A percentile compares a stretch with the other conserved stretches of the same genome.
phyloP scores from a whole-genome alignment of 2,888 invertebrate species.

The Malachius bipustulatus region DNA sequence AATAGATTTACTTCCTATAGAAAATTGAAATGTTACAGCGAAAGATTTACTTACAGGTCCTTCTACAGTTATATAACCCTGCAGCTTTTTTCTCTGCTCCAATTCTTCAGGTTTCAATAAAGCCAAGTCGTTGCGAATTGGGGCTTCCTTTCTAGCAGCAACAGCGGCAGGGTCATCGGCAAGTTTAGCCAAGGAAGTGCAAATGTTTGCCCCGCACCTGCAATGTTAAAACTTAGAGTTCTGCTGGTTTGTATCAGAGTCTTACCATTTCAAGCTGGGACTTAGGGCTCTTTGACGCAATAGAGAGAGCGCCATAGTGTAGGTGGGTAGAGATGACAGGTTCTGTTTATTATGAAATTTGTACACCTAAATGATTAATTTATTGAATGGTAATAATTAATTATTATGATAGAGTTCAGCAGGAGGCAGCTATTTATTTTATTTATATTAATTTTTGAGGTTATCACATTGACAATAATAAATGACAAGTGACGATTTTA shows the following conservation, averaged over 20 bases:
- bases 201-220: constrained; percentile 24
- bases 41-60: constrained; percentile 42
- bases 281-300: too few species aligned
- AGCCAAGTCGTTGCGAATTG: constrained; percentile 39
- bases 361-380: too few species aligned
- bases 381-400: too few species aligned
- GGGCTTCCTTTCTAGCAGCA: constrained; percentile 39
- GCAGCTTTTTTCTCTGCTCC: constrained; percentile 38
- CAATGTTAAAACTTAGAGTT: constrained; percentile 14
- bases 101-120: constrained; percentile 41
- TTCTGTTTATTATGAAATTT: too few species aligned
- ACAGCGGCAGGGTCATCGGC: constrained; percentile 19
- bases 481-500: too few species aligned
- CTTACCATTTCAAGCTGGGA: constrained; percentile 19
- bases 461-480: too few species aligned
- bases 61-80: constrained; percentile 46
- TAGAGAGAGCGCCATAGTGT: too few species aligned
- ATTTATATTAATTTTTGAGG: too few species aligned
- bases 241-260: constrained; percentile 7
- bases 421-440: too few species aligned
- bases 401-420: too few species aligned
- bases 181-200: constrained; percentile 23
- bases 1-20: too few species aligned
- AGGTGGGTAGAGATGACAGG: too few species aligned
- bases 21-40: constrained; percentile 2